A percentile compares a stretch with the other conserved stretches of the same genome.
Conservation (phyloP, 2,797 vertebrate species). For the Parotocinclus haroldoi region DNA sequence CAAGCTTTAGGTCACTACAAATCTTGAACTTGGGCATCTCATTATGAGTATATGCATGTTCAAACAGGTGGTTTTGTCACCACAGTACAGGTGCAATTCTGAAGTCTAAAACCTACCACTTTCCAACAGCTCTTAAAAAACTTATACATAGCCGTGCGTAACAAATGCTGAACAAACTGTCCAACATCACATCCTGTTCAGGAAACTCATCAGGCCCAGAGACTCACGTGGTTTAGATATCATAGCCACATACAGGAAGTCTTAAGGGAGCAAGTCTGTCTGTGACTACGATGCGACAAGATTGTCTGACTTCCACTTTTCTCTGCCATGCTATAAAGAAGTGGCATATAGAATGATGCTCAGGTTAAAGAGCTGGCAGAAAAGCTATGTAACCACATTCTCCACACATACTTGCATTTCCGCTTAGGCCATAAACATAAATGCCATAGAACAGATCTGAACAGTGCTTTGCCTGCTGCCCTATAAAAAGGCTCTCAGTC, state of each 20-base stretch:
- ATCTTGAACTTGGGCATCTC: too few species aligned
- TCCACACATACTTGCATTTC: neutral
- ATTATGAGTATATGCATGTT: too few species aligned
- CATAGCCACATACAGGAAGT: constrained; percentile 34
- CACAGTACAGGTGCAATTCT: too few species aligned
- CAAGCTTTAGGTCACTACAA: too few species aligned
- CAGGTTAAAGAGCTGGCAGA: neutral
- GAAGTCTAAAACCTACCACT: too few species aligned
- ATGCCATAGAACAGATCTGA: too few species aligned
- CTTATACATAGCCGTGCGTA: too few species aligned
- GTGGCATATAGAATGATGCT: neutral
- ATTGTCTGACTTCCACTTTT: constrained; percentile 6
- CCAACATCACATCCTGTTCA: neutral
- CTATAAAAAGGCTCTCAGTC: too few species aligned
- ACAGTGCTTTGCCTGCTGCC: too few species aligned
- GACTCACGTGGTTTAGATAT: neutral
- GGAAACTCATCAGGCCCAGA: neutral
- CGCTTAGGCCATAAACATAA: too few species aligned
- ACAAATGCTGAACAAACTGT: neutral
- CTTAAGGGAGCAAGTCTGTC: neutral
- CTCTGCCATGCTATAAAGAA: neutral
- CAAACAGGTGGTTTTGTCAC: too few species aligned
- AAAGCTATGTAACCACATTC: constrained; percentile 9
- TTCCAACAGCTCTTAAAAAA: too few species aligned
- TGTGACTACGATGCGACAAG: neutral